Conservation (phyloP, 2,113 vertebrate genomes). For the Toxotes chatareus region DNA sequence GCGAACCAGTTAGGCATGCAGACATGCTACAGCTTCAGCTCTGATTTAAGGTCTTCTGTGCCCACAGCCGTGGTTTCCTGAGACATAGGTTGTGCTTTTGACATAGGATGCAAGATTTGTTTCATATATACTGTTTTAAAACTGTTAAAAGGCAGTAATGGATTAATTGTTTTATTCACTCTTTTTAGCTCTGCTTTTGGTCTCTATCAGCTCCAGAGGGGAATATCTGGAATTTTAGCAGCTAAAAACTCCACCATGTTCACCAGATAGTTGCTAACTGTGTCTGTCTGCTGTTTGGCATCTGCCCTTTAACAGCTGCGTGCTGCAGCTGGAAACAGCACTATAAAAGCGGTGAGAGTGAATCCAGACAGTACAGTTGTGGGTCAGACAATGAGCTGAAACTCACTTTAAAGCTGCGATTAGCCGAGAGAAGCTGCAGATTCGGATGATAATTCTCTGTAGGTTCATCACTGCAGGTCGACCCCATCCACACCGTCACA, state of each 20-base stretch:
- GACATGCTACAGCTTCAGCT: neutral
- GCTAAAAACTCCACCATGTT: neutral
- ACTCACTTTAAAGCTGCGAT: neutral
- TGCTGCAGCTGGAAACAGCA: neutral
- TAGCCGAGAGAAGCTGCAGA: neutral
- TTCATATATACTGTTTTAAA: neutral
- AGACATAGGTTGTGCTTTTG: neutral
- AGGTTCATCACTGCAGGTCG: neutral
- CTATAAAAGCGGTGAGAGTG: neutral
- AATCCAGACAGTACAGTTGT: neutral
- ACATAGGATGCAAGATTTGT: neutral
- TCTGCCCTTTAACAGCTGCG: neutral
- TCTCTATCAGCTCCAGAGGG: neutral
- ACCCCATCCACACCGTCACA: neutral
- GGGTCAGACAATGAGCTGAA: neutral
- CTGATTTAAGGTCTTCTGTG: neutral
- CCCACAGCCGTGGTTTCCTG: neutral
- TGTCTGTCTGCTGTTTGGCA: neutral
- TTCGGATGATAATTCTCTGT: neutral
- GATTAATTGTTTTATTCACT: neutral
- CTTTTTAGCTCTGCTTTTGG: constrained; percentile 1
- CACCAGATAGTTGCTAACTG: neutral
- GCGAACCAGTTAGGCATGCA: neutral
- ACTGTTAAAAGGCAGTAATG: neutral
- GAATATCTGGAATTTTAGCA: neutral